phyloP scores from a whole-genome alignment of 2,113 vertebrate species.

The Epinephelus lanceolatus region DNA sequence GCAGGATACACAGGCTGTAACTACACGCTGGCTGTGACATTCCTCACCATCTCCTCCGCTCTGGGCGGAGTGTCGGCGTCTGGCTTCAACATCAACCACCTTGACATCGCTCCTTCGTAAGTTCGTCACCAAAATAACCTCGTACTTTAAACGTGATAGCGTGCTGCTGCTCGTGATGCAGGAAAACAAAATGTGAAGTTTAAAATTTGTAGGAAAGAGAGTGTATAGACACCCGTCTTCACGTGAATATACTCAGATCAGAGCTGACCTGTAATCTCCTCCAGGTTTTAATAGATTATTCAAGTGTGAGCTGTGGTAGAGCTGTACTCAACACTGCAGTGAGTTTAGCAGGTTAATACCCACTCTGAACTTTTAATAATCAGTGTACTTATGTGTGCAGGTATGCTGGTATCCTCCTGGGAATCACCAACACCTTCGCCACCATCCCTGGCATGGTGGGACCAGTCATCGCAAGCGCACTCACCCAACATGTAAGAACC shows the following conservation, averaged over 20 bases:
- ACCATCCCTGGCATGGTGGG: conserved; percentile 98
- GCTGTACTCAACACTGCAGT: not conserved
- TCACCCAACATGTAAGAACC: conserved; percentile 91
- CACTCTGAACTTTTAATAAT: not conserved
- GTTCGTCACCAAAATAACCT: conserved; percentile 39
- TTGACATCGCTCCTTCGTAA: conserved; percentile 99
- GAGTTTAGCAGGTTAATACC: not conserved
- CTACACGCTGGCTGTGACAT: conserved; percentile 89
- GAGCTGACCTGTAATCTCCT: no score
- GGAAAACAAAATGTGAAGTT: not conserved
- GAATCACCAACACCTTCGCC: conserved; percentile 97
- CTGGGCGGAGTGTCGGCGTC: conserved; percentile 92
- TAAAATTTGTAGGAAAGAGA: not conserved
- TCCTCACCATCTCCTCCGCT: conserved; percentile 93
- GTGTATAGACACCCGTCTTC: no score
- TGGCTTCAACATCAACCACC: conserved; percentile 96
- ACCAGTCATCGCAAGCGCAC: conserved; percentile 91
- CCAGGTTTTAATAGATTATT: no score
- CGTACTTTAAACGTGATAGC: not conserved
- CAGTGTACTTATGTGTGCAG: conserved; percentile 71
- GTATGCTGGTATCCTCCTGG: conserved; percentile 96
- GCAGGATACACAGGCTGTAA: conserved; percentile 92
- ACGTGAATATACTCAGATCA: no score
- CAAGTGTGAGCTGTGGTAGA: no score
- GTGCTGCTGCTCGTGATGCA: no score